These are phyloP conservation scores for Chaunax sp. DNA, from an alignment of 2,797 vertebrate genomes.

Conservation along the genomic window DNA sequence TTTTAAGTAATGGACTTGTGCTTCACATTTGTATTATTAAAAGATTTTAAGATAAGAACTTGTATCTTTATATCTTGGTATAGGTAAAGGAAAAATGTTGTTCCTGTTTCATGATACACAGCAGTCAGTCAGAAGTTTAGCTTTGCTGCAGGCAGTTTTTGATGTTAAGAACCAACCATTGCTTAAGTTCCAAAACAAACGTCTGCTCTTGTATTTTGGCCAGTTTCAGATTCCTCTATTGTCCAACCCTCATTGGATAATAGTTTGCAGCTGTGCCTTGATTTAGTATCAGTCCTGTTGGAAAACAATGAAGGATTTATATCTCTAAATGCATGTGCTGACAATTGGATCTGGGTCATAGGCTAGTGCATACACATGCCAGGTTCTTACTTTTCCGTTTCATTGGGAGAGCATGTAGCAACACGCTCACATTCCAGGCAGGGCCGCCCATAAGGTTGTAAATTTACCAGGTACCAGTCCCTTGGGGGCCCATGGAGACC, in stretches of 20 bases:
- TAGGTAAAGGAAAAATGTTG: not conserved
- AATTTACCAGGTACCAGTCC: no score
- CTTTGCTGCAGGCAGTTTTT: conserved; percentile 17
- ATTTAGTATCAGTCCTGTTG: conserved; percentile 4
- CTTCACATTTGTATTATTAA: conserved; percentile 1
- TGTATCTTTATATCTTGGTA: not conserved
- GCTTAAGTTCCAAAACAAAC: conserved; percentile 14
- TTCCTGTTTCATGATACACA: conserved; percentile 11
- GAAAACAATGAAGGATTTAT: not conserved
- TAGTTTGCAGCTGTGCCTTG: conserved; percentile 2
- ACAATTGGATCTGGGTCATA: not conserved
- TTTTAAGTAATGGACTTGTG: conserved; percentile 5
- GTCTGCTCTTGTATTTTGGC: conserved; percentile 6
- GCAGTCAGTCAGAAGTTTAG: conserved; percentile 7
- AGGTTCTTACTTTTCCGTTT: not conserved
- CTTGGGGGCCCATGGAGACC: no score
- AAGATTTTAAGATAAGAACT: not conserved
- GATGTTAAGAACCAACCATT: conserved; percentile 21
- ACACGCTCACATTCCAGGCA: no score
- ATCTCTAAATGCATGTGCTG: conserved; percentile 4
- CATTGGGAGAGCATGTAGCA: no score
- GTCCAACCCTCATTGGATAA: not conserved
- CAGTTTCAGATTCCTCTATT: conserved; percentile 6
- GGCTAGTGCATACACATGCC: not conserved
- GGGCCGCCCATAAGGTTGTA: no score